phyloP scores from a whole-genome alignment of 1,140 invertebrate genomes.

The Ceratosolen solmsi region DNA sequence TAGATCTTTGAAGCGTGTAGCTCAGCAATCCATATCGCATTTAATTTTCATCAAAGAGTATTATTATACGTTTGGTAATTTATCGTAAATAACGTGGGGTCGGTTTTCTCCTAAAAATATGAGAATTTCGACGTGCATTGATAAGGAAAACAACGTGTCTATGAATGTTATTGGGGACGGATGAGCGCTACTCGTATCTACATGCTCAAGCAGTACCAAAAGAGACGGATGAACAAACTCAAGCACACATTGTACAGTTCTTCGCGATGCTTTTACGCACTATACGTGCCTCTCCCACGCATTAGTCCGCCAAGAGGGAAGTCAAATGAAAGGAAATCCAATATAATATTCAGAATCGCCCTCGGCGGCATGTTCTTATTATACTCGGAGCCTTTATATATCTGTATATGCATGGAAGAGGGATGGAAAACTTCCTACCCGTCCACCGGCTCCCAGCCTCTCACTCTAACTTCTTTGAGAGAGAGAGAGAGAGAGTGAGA shows the following conservation, averaged over 20 bases:
- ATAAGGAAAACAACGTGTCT: not conserved
- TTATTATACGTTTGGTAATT: too few relatives aligned
- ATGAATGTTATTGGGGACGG: slow-evolving; percentile 9
- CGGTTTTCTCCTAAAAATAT: too few relatives aligned
- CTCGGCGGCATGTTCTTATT: slow-evolving; percentile 47
- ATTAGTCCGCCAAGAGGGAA: slow-evolving; percentile 30
- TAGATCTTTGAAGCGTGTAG: too few relatives aligned
- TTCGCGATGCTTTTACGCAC: slow-evolving; percentile 35
- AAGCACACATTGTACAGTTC: slow-evolving; percentile 16
- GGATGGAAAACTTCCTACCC: not conserved
- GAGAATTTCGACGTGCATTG: too few relatives aligned
- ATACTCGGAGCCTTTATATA: slow-evolving; percentile 23
- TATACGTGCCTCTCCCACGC: slow-evolving; percentile 29
- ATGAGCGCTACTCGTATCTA: not conserved
- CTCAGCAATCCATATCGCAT: too few relatives aligned
- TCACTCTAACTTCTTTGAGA: not conserved
- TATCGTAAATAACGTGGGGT: too few relatives aligned
- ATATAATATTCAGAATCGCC: slow-evolving; percentile 50
- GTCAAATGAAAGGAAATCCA: slow-evolving; percentile 43
- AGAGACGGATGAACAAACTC: slow-evolving; percentile 8
- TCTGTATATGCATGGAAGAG: not conserved
- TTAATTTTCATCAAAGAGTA: too few relatives aligned
- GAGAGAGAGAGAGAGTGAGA: too few relatives aligned
- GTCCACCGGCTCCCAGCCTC: not conserved
- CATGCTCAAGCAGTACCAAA: not conserved